These are phyloP conservation scores for Ispidina lecontei DNA, from an alignment of 2,797 vertebrate species.

Conservation along the genomic window DNA sequence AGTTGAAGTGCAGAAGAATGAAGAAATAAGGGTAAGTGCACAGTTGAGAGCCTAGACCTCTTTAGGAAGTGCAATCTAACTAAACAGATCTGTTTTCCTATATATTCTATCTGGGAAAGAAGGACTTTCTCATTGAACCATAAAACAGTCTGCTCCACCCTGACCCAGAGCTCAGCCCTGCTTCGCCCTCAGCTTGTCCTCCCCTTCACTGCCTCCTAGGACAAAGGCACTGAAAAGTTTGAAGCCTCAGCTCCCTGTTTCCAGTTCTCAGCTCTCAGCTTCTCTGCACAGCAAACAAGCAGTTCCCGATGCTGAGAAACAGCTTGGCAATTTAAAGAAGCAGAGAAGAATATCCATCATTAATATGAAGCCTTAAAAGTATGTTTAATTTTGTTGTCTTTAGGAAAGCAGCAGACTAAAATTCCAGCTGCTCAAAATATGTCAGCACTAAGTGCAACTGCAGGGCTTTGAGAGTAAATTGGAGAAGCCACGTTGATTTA, in stretches of 20 bases:
- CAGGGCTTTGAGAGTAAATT: neutral
- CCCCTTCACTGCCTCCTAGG: neutral
- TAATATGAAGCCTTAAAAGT: neutral
- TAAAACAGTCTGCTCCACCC: neutral
- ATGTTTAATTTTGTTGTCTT: constrained; percentile 29
- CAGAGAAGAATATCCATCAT: neutral
- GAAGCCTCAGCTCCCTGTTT: neutral
- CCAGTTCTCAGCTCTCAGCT: neutral
- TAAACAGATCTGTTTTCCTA: neutral
- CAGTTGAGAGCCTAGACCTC: neutral
- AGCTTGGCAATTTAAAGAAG: neutral
- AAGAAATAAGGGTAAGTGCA: neutral
- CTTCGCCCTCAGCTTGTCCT: neutral
- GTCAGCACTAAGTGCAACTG: neutral
- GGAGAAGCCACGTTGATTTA: neutral
- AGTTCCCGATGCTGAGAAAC: neutral
- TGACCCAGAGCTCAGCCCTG: neutral
- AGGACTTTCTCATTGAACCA: neutral
- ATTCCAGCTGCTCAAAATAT: constrained; percentile 28
- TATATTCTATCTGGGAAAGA: neutral
- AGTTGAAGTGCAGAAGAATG: neutral
- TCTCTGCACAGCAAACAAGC: neutral
- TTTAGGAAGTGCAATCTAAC: neutral
- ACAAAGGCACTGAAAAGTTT: neutral
- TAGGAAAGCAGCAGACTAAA: neutral